Conservation (phyloP, 2,797 vertebrate species). For the Anolis apletophallus region DNA sequence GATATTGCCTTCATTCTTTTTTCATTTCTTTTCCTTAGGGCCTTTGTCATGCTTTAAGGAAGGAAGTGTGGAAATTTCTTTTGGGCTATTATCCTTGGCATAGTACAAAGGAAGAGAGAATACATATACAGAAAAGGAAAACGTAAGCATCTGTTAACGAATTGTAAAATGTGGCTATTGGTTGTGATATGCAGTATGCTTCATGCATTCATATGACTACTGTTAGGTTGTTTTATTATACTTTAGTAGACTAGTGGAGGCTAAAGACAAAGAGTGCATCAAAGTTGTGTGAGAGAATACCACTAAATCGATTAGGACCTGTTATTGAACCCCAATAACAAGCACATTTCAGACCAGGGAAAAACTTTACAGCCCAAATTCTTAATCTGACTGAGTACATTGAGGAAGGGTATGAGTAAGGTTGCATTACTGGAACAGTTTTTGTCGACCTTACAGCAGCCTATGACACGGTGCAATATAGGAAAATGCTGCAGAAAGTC, state of each 20-base stretch:
- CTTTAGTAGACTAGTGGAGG: neutral
- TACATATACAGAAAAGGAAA: slow-evolving; percentile 87
- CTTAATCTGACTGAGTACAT: too few species aligned
- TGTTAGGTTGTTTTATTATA: neutral
- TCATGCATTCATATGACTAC: slow-evolving; percentile 4
- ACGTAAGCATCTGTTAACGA: slow-evolving; percentile 75
- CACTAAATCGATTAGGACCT: too few species aligned
- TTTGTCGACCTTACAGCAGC: too few species aligned
- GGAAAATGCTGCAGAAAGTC: too few species aligned
- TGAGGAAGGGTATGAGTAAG: too few species aligned
- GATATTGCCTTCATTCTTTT: slow-evolving; percentile 7
- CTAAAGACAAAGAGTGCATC: neutral
- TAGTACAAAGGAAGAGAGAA: slow-evolving; percentile 90
- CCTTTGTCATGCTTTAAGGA: slow-evolving; percentile 89
- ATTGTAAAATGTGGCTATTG: neutral
- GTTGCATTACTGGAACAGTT: too few species aligned
- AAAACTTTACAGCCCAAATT: too few species aligned
- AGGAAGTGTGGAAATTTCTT: slow-evolving; percentile 94
- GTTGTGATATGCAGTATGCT: neutral
- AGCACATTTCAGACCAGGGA: too few species aligned
- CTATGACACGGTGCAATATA: too few species aligned
- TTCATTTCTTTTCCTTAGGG: slow-evolving; percentile 80
- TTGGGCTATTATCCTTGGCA: slow-evolving; percentile 92
- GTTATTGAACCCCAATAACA: too few species aligned
- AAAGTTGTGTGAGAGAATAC: too few species aligned